Conservation (phyloP, 2,797 vertebrate genomes). For the Eulemur albifrons region DNA sequence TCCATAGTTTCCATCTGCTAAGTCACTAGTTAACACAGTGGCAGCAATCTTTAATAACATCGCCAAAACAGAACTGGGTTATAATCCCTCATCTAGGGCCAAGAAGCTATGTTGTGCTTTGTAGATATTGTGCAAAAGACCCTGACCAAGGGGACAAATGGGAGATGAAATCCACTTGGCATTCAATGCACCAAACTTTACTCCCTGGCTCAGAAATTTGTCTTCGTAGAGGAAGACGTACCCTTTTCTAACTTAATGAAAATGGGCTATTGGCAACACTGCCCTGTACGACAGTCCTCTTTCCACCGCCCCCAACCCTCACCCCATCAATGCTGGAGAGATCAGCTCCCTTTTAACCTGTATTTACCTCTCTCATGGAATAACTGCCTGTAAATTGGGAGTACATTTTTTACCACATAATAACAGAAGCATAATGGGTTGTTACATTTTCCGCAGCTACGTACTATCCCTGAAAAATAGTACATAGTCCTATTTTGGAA, state of each 20-base stretch:
- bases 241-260: not conserved
- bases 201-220: not conserved
- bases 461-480: not conserved
- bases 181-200: not conserved
- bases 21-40: not conserved
- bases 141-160: not conserved
- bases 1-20: too few species aligned
- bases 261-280: accelerated
- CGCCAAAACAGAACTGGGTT: not conserved
- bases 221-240: not conserved
- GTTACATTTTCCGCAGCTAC: not conserved
- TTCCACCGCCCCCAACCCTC: accelerated
- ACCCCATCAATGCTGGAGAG: accelerated
- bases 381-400: not conserved
- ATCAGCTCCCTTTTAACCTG: not conserved
- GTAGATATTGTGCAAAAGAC: too few species aligned
- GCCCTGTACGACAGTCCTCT: not conserved
- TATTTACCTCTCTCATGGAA: not conserved
- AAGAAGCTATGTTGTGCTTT: not conserved
- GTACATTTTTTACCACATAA: not conserved
- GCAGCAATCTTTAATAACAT: not conserved
- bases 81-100: not conserved
- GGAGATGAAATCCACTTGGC: not conserved
- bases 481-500: not conserved
- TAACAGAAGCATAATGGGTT: not conserved